Conservation (phyloP, 2,113 vertebrate genomes). For the Sphyrna mokarran region DNA sequence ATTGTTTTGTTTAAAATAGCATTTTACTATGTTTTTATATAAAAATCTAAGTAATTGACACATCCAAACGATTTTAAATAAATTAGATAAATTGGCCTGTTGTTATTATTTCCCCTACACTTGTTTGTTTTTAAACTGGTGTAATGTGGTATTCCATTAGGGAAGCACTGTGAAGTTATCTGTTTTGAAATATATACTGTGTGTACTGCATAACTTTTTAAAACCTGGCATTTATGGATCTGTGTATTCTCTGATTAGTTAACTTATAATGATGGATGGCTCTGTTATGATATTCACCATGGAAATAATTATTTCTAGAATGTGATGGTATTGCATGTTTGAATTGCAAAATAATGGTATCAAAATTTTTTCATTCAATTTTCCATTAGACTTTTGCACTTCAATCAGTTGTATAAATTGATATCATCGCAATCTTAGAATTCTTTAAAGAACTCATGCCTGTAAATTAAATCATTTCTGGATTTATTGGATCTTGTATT, state of each 20-base stretch:
- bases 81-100: background rate
- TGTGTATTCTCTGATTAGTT: background rate
- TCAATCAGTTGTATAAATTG: background rate
- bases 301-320: constrained; percentile 3
- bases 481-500: background rate
- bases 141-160: background rate
- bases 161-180: background rate
- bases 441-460: background rate
- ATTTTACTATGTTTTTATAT: no score
- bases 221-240: background rate
- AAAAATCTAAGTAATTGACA: background rate
- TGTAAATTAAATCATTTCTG: background rate
- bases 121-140: background rate
- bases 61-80: background rate
- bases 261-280: background rate
- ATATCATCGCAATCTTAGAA: background rate
- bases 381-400: background rate
- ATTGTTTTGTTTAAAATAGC: background rate
- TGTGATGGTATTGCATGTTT: background rate
- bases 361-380: background rate
- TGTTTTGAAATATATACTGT: background rate
- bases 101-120: background rate
- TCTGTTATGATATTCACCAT: background rate
- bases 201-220: background rate
- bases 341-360: constrained; percentile 3